Evolutionary conservation across 2,888 invertebrate genomes (phyloP).

Genomic region (Heliconius ethilla): DNA sequence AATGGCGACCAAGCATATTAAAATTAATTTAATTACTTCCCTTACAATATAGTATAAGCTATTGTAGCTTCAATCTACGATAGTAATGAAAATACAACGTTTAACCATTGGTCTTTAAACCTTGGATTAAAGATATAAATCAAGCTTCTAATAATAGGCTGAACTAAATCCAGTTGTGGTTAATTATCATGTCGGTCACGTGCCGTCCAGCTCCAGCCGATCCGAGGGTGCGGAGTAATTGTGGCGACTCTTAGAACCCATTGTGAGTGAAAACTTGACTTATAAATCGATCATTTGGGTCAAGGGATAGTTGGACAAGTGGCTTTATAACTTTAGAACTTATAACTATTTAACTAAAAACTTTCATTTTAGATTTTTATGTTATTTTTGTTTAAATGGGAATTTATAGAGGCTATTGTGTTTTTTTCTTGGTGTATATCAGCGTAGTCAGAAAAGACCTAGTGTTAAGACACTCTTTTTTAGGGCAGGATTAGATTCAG

Average conservation of each 20-base stretch:
- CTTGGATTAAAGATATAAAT: conserved; percentile 17
- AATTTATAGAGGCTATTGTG: no score
- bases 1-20: background rate
- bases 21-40: background rate
- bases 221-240: conserved; percentile 16
- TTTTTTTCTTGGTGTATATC: no score
- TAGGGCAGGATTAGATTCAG: no score
- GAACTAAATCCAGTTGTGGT: conserved; percentile 7
- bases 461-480: no score
- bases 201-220: background rate
- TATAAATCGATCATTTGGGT: conserved; percentile 19
- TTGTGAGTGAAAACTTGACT: conserved; percentile 22
- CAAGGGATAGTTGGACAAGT: conserved; percentile 10
- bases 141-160: conserved; percentile 17
- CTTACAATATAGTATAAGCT: background rate
- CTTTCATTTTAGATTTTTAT: no score
- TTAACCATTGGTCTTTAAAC: background rate
- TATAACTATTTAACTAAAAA: background rate
- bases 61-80: background rate
- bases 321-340: conserved; percentile 1
- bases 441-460: no score
- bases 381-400: no score
- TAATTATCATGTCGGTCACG: conserved; percentile 27
- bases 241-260: conserved; percentile 16
- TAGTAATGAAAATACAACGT: background rate